Evolutionary conservation across 2,113 vertebrate genomes (phyloP), one percentile per base, ranked within the genome.

Genomic region (Mirza zaza): DNA sequence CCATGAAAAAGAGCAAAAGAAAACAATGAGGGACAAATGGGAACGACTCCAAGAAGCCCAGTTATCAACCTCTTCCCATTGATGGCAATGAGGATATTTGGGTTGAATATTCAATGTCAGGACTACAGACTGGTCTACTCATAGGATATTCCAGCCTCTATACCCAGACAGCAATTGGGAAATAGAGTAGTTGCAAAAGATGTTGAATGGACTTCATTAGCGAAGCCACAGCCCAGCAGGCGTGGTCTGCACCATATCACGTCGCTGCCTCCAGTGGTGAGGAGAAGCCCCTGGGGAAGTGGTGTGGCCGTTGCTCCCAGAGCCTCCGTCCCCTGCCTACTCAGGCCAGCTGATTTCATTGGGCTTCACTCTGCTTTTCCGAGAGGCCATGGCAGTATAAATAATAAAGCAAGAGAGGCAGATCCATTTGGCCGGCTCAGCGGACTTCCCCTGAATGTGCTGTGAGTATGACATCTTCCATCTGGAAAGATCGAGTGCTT

Each of bases 381-480:
- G 14, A 65, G 63, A 87, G 68, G 29, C 36, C 32, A 85, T 96
- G 94, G 95, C 65, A 3, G 63, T 87, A 75, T 97, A 97, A 95
- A 86, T 65, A 75, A 55, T 52, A 80, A 82, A 88, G 73, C 77
- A 50, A 68, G 70, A 52, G 34, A 39, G 79, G 57, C 39, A 68
- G 92, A 67, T 20, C 42, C 63, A 2, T 63, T 93, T 84, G 96
- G 81, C 84, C 6, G 52, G 84, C 67, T 52, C 21, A 0, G 52
- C 13, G 91, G 93, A 88, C 45, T 48, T 67, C 67, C 29, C 20
- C 93, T 87, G 95, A 68, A 97, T 75, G 96, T 17, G 6, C 95
- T 29, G 97, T 98, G 91, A 98, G 97, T 97, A 97, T 63, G 39
- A 29, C 1, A 3, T 1, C 42, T 76, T 50, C 59, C 34, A 45